Evolutionary conservation across 2,797 vertebrate species (phyloP), one percentile per base, ranked within the genome.

Genomic region (Pseudocheirus occidentalis): DNA sequence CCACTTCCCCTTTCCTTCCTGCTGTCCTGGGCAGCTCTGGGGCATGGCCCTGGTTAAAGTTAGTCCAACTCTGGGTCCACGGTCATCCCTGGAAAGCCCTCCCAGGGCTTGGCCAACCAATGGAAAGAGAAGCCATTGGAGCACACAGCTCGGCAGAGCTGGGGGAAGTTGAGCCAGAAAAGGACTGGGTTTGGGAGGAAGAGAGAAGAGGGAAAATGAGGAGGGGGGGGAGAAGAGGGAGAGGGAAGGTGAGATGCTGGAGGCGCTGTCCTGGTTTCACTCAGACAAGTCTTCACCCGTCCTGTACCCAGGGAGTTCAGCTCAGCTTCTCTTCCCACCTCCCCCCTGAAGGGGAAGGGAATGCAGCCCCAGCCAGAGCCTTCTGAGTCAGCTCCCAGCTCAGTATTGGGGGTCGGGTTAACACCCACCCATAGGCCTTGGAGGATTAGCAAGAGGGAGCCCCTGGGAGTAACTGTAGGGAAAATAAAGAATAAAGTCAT

Each of bases 341-440:
- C 13, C 92, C 93, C 62, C 66, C 6, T 90, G 91, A 96, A n/a
- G 91, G 93, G 95, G 95, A 93, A 57, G 55, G 50, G 89, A 97
- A 94, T 31, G 93, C 54, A 91, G 81, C 58, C 52, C 59, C 92
- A 93, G 90, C 24, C 87, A 93, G 93, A 14, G 73, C 95, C 95
- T 95, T 91, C 59, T 98, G 97, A 98, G 96, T 98, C 97, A 97
- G 55, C 46, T 1, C 91, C 94, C 58, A 46, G 89, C 58, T 87
- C 40, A 87, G 24, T 27, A 11, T 24, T 87, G 73, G 73, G 73
- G 73, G 40, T 87, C 40, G 40, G 24, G 73, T 87, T 87, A 87
- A 87, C 10, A 24, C 73, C 40, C 40, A 87, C 73, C 40, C 40
- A 27, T 40, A 50, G 21, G 73, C 40, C 24, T 24, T 2, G 0